Conservation (phyloP, 2,797 vertebrate species). For the Cuculus canorus region DNA sequence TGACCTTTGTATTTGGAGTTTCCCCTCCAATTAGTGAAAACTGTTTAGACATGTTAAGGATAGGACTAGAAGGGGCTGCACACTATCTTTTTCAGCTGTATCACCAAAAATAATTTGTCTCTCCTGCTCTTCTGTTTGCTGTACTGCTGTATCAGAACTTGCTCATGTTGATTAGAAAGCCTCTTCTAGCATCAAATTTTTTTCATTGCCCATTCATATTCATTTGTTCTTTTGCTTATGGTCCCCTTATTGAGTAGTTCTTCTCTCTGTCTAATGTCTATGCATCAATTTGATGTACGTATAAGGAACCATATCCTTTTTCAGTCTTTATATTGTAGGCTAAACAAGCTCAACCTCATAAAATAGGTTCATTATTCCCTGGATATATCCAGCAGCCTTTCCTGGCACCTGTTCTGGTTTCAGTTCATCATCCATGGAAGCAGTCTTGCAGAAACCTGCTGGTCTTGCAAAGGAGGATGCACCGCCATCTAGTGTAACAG, state of each 20-base stretch:
- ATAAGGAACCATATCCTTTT: conserved; percentile 5
- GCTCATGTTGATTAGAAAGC: conserved; percentile 39
- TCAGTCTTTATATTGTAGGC: not conserved
- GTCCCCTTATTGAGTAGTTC: not conserved
- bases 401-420: conserved; percentile 8
- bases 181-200: not conserved
- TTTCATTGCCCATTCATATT: not conserved
- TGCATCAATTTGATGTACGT: not conserved
- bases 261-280: not conserved
- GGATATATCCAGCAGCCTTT: not conserved
- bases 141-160: not conserved
- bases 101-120: not conserved
- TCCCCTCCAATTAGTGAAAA: conserved; percentile 37
- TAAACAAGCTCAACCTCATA: not conserved
- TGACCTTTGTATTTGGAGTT: conserved; percentile 8
- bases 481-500: not conserved
- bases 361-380: conserved; percentile 3
- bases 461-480: not conserved
- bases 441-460: not conserved
- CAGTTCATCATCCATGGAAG: not conserved
- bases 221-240: conserved; percentile 1
- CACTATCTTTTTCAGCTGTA: not conserved
- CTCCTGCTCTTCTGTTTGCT: not conserved
- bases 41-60: conserved; percentile 23
- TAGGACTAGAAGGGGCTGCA: not conserved